Base-by-base conservation (phyloP, 2,797 vertebrate species). In the Clarias laeviceps region DNA sequence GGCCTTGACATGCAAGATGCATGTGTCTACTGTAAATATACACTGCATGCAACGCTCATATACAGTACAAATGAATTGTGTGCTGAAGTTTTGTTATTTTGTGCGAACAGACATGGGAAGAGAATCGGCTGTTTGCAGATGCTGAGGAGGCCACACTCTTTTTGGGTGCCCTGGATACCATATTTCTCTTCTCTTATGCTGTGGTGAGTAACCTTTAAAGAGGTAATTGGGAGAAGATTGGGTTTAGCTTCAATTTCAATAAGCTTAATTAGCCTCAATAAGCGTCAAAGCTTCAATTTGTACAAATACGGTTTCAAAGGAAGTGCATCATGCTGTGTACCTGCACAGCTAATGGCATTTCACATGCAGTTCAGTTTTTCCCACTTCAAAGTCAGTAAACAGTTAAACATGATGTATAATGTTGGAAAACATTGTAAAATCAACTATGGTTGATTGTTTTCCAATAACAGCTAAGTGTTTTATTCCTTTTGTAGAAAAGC, bases 151-250 rank as follows among this genome's bases (percentile, higher is more conserved):
- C 98, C 81, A 99, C 98, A 2, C 94, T 99, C 56, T 99, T 99
- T 88, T 91, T 99, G 22, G 98, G 98, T 56, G 96, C 92, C 0
- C 82, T 99, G 91, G 98, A 99, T 89, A 97, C 98, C 64, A 94
- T 99, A 88, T 99, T 99, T 90, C 96, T 99, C 79, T 98, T 99
- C 92, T 98, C 98, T 2, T 99, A 99, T 17, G 98, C 98, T 12
- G 91, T 97, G 96, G 98, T 99, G 92, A 95, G 97, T 95, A 20
- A 59, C n/a, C 4, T 1, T 27, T 15, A 45, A 66, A 3, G 8
- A 57, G 50, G 61, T 18, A 84, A 32, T 6, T 64, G 22, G 34
- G 7, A 18, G 3, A 22, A 32, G 1, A 11, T 45, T 40, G 27
- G 5, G 4, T 17, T 17, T 29, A 24, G 5, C 22, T 61, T 61